A percentile compares a stretch with the other conserved stretches of the same genome.
phyloP scores from a whole-genome alignment of 2,888 invertebrate genomes.

The Macrophya alboannulata region DNA sequence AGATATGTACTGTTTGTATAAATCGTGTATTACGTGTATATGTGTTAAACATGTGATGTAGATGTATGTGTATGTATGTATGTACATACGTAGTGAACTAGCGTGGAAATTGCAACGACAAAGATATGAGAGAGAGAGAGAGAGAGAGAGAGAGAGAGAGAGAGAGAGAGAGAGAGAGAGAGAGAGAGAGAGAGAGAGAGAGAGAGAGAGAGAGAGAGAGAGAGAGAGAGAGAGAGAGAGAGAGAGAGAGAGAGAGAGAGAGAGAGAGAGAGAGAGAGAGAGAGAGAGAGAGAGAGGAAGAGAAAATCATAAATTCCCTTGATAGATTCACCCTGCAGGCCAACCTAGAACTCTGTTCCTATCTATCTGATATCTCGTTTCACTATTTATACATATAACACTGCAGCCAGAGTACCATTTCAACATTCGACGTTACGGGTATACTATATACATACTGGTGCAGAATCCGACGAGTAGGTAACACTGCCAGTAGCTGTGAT shows the following conservation, averaged over 20 bases:
- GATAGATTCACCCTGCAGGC: conserved; percentile 49
- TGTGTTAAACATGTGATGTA: too few relatives aligned
- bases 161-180: background rate
- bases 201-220: background rate
- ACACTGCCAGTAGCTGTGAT: background rate
- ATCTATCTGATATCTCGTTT: conserved; percentile 49
- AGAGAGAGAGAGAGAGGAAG: background rate
- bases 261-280: background rate
- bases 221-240: conserved; percentile 6
- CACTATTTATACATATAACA: conserved; percentile 21
- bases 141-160: conserved; percentile 6
- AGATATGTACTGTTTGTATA: background rate
- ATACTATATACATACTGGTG: background rate
- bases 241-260: background rate
- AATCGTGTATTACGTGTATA: background rate
- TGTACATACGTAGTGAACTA: conserved; percentile 20
- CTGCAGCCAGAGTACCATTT: background rate
- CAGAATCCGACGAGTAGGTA: background rate
- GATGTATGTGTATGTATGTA: background rate
- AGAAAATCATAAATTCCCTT: conserved; percentile 45
- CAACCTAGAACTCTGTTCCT: conserved; percentile 28
- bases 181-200: conserved; percentile 6
- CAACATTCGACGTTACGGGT: background rate
- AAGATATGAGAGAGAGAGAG: background rate
- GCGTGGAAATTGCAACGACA: conserved; percentile 31